Conservation (phyloP, 2,888 invertebrate genomes). For the Calameuta idolon region DNA sequence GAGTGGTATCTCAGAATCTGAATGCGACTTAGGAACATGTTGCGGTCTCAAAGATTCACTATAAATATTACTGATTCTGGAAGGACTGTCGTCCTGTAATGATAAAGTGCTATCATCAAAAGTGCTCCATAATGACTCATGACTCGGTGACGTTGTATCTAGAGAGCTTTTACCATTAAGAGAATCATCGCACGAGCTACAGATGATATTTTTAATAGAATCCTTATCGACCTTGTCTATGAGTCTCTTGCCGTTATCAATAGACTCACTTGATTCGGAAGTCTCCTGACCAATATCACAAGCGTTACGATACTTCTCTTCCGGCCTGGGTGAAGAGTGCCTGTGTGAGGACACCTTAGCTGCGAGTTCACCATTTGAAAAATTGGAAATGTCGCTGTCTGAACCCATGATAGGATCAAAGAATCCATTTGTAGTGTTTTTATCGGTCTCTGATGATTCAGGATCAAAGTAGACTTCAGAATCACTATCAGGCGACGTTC, state of each 20-base stretch:
- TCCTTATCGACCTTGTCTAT: background rate
- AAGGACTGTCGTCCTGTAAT: conserved; percentile 47
- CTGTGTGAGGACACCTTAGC: conserved; percentile 60
- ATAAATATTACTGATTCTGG: conserved; percentile 8
- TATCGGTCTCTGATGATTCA: conserved; percentile 54
- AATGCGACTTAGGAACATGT: conserved; percentile 49
- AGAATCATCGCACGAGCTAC: conserved; percentile 48
- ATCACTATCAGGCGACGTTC: conserved; percentile 65
- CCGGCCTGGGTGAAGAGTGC: conserved; percentile 17
- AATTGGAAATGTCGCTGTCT: conserved; percentile 53
- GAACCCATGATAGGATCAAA: conserved; percentile 48
- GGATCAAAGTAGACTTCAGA: conserved; percentile 60
- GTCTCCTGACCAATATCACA: conserved; percentile 30
- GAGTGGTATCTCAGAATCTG: conserved; percentile 49
- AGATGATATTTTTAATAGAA: conserved; percentile 1
- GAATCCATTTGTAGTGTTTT: conserved; percentile 40
- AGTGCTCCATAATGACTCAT: conserved; percentile 60
- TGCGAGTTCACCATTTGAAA: conserved; percentile 60
- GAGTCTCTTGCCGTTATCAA: background rate
- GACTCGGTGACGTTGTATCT: conserved; percentile 57
- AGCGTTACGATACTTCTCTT: background rate
- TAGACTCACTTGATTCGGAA: conserved; percentile 46
- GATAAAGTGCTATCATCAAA: conserved; percentile 60
- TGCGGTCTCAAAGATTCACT: background rate
- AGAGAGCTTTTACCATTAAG: conserved; percentile 49